These are phyloP conservation scores for Chiloscyllium punctatum DNA, from an alignment of 2,797 vertebrate species.

Conservation along the genomic window DNA sequence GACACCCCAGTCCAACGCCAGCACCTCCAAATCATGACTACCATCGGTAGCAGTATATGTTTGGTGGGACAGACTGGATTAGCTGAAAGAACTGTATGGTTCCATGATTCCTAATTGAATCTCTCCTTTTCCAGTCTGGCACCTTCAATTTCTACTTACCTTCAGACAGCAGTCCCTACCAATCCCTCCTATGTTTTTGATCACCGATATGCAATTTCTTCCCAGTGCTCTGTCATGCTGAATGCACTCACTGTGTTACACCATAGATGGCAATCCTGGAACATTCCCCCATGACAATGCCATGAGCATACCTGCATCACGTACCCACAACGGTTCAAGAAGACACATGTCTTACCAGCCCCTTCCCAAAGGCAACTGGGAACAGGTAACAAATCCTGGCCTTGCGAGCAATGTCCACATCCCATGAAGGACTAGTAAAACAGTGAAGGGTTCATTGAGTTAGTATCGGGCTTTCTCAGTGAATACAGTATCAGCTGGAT, in stretches of 20 bases:
- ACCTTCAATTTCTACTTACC: not conserved
- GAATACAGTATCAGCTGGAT: not conserved
- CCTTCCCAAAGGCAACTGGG: not conserved
- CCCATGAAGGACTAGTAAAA: too few species aligned
- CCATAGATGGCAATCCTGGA: not conserved
- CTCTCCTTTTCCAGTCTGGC: not conserved
- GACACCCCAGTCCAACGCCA: too few species aligned
- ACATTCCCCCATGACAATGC: too few species aligned
- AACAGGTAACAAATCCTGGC: too few species aligned
- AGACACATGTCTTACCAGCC: too few species aligned
- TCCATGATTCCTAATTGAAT: not conserved
- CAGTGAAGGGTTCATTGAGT: not conserved
- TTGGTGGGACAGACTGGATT: too few species aligned
- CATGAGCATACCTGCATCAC: too few species aligned
- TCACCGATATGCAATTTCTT: constrained; percentile 40
- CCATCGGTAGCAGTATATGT: too few species aligned
- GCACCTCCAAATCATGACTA: too few species aligned
- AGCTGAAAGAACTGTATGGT: too few species aligned
- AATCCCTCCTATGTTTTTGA: not conserved
- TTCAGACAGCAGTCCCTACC: not conserved
- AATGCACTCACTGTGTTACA: constrained; percentile 41
- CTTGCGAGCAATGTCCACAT: too few species aligned
- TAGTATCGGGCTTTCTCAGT: not conserved
- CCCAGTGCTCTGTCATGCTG: constrained; percentile 30
- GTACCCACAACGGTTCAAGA: too few species aligned